Base-by-base conservation (phyloP, 1,140 invertebrate genomes). In the Rhynchophorus ferrugineus region DNA sequence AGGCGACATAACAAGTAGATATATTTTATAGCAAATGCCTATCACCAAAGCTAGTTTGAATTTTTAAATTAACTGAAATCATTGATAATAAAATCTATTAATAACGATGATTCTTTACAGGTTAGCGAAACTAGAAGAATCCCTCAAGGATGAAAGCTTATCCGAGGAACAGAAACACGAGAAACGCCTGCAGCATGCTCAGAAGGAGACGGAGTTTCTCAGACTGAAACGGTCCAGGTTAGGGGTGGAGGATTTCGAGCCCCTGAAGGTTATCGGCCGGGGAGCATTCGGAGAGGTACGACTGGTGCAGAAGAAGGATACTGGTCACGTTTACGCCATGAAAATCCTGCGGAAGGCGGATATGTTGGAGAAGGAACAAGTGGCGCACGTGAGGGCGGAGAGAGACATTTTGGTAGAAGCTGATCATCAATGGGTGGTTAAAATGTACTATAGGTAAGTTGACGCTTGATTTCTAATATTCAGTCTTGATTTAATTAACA, bases 261-360 rank as follows among this genome's bases (percentile, higher is more conserved):
- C 95, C 9, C 76, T 99, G 16, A 99, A 99, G 79, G 93, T 99
- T 17, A 90, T 91, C 61, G 96, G 96, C 11, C 78, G 93, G 66
- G 96, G 96, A 47, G 96, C 96, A 19, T 99, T 99, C 71, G 96
- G 96, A 39, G 96, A 98, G 76, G 95, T 99, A 43, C 84, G 97
- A 60, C 76, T 99, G 11, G 96, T 99, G 39, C 97, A 99, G 75
- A 99, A 99, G 72, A 96, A 97, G 72, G 97, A 99, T 70, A 99
- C 95, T 6, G 97, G 97, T 18, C 95, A 99, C 75, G 94, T 99
- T 17, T 99, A 99, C 74, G 97, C 97, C 9, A 99, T 99, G 97
- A 99, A 99, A 75, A 99, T 99, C 67, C 80, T 99, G 22, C 78
- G 95, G 50, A 99, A 99, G 72, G 91, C 92, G 9, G 96, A 99